Evolutionary conservation across 2,888 invertebrate species (phyloP).

Genomic region (Drosophila birchii): DNA sequence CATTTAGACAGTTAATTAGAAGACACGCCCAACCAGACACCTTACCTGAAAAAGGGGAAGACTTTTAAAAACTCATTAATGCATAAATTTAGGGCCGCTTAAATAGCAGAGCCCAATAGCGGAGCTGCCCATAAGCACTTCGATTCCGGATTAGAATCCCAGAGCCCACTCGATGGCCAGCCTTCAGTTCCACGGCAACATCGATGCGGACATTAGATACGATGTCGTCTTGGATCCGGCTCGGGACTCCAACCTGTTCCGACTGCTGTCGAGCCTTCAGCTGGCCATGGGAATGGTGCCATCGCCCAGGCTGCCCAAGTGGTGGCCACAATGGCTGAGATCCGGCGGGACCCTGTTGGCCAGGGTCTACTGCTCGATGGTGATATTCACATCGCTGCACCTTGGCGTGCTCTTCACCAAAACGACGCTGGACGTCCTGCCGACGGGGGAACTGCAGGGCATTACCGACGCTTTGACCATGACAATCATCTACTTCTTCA

Average conservation of each 20-base stretch:
- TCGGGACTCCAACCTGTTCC: conserved; percentile 62
- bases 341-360: conserved; percentile 20
- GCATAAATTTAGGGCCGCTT: conserved; percentile 66
- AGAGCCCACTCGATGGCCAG: conserved; percentile 52
- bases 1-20: conserved; percentile 43
- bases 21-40: conserved; percentile 53
- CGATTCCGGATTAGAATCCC: not conserved
- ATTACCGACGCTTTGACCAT: conserved; percentile 79
- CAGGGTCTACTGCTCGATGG: conserved; percentile 49
- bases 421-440: conserved; percentile 68
- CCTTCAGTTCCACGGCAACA: conserved; percentile 61
- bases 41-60: conserved; percentile 43
- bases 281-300: conserved; percentile 65
- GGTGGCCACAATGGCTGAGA: conserved; percentile 45
- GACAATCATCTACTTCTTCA: conserved; percentile 79
- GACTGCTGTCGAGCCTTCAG: conserved; percentile 58
- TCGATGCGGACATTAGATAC: conserved; percentile 53
- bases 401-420: conserved; percentile 71
- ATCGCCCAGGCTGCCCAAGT: conserved; percentile 40
- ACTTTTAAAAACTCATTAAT: conserved; percentile 80
- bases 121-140: conserved; percentile 40
- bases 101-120: conserved; percentile 53
- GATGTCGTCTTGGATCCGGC: conserved; percentile 51
- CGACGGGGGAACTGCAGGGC: conserved; percentile 69
- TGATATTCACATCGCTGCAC: conserved; percentile 57